Percentiles rank a stretch among this genome's conserved stretches.
Conservation (phyloP, 2,888 invertebrate species). For the Cryptocheilus praepositus region DNA sequence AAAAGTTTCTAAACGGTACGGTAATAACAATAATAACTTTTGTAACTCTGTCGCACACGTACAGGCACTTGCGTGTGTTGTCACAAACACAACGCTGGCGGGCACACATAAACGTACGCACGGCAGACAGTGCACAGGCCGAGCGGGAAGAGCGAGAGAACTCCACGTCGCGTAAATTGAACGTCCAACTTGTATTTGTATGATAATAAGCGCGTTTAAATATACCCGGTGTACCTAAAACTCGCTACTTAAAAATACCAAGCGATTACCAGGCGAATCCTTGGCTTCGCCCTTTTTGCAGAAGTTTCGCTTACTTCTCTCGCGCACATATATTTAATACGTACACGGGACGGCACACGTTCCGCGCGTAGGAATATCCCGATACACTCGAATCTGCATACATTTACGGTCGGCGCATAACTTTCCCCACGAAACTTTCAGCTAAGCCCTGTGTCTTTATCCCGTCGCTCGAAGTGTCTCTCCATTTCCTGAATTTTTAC, state of each 20-base stretch:
- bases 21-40: conserved; percentile 75
- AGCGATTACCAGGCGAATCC: conserved; percentile 60
- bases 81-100: conserved; percentile 30
- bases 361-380: no score
- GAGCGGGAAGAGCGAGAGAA: conserved; percentile 35
- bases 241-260: conserved; percentile 70
- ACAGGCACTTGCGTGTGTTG: conserved; percentile 18
- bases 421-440: no score
- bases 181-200: conserved; percentile 74
- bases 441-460: no score
- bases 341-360: conserved; percentile 9
- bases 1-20: conserved; percentile 74
- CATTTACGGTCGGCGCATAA: no score
- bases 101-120: conserved; percentile 5
- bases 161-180: conserved; percentile 72
- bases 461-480: no score
- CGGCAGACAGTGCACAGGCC: conserved; percentile 20
- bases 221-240: conserved; percentile 72
- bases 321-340: not conserved
- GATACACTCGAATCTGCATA: no score
- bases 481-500: no score
- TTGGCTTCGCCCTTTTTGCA: conserved; percentile 1
- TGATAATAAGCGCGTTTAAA: conserved; percentile 74
- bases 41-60: conserved; percentile 67
- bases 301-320: conserved; percentile 26